A percentile compares a stretch with the other conserved stretches of the same genome.
phyloP scores from a whole-genome alignment of 1,140 invertebrate species.

The Apocrypta bakeri region DNA sequence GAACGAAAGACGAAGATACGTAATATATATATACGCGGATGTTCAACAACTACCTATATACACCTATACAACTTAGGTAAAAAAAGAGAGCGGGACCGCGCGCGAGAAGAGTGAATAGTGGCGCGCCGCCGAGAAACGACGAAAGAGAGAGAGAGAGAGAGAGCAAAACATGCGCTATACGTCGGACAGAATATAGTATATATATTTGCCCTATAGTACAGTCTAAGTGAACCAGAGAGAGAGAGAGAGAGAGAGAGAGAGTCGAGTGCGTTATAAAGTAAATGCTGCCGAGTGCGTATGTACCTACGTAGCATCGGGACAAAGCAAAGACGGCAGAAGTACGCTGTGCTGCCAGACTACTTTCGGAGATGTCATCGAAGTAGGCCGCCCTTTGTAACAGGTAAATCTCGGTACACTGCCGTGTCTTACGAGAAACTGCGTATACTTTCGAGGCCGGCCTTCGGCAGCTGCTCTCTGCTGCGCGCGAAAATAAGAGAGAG shows the following conservation, averaged over 20 bases:
- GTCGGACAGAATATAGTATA: neutral
- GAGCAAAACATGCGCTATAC: neutral
- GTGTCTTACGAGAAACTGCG: neutral
- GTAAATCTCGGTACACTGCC: neutral
- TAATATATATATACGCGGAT: neutral
- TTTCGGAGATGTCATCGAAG: neutral
- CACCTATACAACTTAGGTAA: neutral
- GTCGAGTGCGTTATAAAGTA: neutral
- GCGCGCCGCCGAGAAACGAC: conserved; percentile 10
- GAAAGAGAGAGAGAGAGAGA: neutral
- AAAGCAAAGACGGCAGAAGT: neutral
- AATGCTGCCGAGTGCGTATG: neutral
- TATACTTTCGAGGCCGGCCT: neutral
- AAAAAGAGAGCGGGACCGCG: neutral
- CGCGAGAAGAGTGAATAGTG: neutral
- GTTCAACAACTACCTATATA: neutral
- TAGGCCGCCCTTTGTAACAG: neutral
- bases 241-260: no score
- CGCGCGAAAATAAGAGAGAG: conserved; percentile 15
- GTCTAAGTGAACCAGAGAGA: conserved; percentile 21
- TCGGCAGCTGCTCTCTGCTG: conserved; percentile 4
- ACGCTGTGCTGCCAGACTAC: neutral
- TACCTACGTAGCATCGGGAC: neutral
- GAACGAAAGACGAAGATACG: neutral
- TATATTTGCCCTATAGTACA: neutral